Evolutionary conservation across 2,113 vertebrate genomes (phyloP).

Genomic region (Indri indri): DNA sequence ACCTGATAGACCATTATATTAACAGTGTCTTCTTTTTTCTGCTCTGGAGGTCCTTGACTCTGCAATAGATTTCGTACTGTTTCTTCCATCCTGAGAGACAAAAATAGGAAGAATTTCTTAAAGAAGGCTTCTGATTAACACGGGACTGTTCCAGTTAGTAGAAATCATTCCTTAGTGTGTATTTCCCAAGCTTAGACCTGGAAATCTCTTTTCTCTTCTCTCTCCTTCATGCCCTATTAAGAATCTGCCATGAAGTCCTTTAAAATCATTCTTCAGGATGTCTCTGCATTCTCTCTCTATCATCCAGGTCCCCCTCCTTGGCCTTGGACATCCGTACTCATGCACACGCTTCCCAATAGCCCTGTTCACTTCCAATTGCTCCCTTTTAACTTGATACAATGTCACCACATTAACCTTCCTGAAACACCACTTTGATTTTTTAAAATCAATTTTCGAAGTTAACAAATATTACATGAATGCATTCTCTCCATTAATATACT

Average conservation of each 20-base stretch:
- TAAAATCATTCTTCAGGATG: background rate
- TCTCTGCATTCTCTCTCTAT: background rate
- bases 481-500: background rate
- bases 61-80: slow-evolving; percentile 92
- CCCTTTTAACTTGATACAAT: background rate
- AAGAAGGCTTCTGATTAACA: slow-evolving; percentile 3
- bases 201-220: background rate
- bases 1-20: slow-evolving; percentile 92
- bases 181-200: background rate
- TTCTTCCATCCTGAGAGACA: slow-evolving; percentile 92
- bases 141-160: background rate
- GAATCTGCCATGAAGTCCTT: background rate
- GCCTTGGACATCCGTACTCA: background rate
- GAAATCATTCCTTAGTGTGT: background rate
- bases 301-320: no score
- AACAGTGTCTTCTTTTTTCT: slow-evolving; percentile 88
- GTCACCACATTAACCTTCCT: background rate
- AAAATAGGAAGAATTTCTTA: slow-evolving; percentile 65
- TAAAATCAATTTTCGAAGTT: slow-evolving; percentile 32
- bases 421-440: slow-evolving; percentile 29
- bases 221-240: background rate
- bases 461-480: background rate
- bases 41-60: slow-evolving; percentile 88
- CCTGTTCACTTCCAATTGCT: background rate
- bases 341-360: background rate